Evolutionary conservation across 2,888 invertebrate species (phyloP), one percentile per base, ranked within the genome.

Genomic region (Chromoteleia sp.): DNA sequence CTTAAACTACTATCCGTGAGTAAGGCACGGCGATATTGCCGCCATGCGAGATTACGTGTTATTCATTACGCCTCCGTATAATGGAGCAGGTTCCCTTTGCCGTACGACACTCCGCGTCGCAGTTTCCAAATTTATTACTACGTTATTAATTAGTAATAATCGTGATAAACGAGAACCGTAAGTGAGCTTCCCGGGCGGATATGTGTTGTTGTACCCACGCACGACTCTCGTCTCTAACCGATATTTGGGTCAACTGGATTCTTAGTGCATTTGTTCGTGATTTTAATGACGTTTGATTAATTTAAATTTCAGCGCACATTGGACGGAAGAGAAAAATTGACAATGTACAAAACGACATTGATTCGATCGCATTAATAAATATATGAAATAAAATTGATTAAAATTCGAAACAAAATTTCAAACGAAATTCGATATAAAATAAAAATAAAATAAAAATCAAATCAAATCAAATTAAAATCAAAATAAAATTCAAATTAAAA

Each of bases 111-210:
- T 70, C 54, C 36, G 63, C 61, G 59, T 50, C 56, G 45, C 58
- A 48, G 67, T 71, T 36, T 29, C 19, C 17, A 58, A 73, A 78
- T 78, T 78, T 73, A 78, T 78, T 78, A 78, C 67, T 29, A 59
- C 50, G 50, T 63, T 73, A 67, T 78, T 78, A 78, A 78, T 73
- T 78, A 78, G 73, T 45, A 67, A 71, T 73, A 73, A 73, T 73
- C 59, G 71, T 65, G 59, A 78, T 73, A 71, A 58, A 78, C 17
- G 77, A 41, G 56, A 48, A 8, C 33, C 45, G 10, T 50, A 39
- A 50, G 50, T 56, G 63, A 58, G 58, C 41, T 30, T 63, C 36
- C 50, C 1, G 2, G 33, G 29, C 52, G 33, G 8, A 10, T 43
- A 52, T 15, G 29, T 45, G 54, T 54, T 61, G 41, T 68, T 76